Conservation (phyloP, 2,888 invertebrate species). For the Chaitophorus viminalis region DNA sequence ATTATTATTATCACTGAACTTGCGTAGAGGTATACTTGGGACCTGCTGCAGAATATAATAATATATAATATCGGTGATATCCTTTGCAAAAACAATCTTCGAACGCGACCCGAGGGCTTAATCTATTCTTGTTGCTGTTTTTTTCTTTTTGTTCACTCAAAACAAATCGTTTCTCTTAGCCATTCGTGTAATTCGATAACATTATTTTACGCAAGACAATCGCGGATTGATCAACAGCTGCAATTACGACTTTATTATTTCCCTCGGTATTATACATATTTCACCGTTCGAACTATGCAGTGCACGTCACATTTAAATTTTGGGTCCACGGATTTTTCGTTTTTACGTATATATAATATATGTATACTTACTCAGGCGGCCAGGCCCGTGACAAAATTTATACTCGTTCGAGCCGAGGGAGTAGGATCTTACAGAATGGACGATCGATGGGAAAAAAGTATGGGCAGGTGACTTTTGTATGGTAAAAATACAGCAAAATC, state of each 20-base stretch:
- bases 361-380: too few relatives aligned
- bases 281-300: not conserved
- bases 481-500: too few relatives aligned
- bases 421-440: too few relatives aligned
- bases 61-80: not conserved
- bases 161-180: not conserved
- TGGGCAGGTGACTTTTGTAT: too few relatives aligned
- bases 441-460: too few relatives aligned
- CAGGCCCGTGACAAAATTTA: too few relatives aligned
- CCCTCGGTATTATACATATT: not conserved
- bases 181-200: not conserved
- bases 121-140: slow-evolving; percentile 24
- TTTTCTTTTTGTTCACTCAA: not conserved
- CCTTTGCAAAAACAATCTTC: not conserved
- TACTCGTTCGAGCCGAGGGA: too few relatives aligned
- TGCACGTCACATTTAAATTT: not conserved
- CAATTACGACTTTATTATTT: not conserved
- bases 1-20: not conserved
- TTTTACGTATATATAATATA: too few relatives aligned
- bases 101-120: not conserved
- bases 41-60: too few relatives aligned
- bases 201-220: not conserved
- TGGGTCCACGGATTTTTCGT: not conserved
- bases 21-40: not conserved
- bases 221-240: not conserved